Evolutionary conservation across 1,140 invertebrate genomes (phyloP).

Genomic region (Lethrus apterus): DNA sequence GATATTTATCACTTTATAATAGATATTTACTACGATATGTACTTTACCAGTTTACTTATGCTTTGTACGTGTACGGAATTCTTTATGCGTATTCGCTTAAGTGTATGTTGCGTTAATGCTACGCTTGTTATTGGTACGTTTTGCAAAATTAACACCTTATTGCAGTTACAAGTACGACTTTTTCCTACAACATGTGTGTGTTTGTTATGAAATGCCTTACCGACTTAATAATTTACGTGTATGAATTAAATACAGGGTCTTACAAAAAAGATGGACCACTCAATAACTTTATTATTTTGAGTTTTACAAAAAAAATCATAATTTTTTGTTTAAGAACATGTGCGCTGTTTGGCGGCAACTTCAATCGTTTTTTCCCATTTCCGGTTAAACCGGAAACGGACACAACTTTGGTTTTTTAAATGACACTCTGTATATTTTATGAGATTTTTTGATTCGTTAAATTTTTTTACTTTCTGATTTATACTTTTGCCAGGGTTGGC

Average conservation of each 20-base stretch:
- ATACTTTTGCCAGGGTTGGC: too few relatives aligned
- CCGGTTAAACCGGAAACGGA: too few relatives aligned
- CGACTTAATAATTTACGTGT: neutral
- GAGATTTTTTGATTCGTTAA: too few relatives aligned
- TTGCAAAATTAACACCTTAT: slow-evolving; percentile 13
- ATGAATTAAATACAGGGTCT: too few relatives aligned
- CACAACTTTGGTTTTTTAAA: too few relatives aligned
- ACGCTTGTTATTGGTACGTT: neutral
- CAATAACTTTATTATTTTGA: too few relatives aligned
- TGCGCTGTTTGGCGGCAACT: too few relatives aligned
- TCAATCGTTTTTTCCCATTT: too few relatives aligned
- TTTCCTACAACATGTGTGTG: slow-evolving; percentile 12
- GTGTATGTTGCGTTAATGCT: neutral
- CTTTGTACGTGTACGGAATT: slow-evolving; percentile 15
- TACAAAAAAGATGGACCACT: too few relatives aligned
- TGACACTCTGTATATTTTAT: too few relatives aligned
- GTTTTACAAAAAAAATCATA: too few relatives aligned
- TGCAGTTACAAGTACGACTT: slow-evolving; percentile 6
- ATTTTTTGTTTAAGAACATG: too few relatives aligned
- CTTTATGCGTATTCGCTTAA: slow-evolving; percentile 5
- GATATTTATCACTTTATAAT: slow-evolving; percentile 25
- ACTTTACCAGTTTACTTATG: slow-evolving; percentile 20
- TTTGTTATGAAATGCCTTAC: slow-evolving; percentile 12
- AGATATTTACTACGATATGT: slow-evolving; percentile 21
- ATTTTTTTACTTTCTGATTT: neutral